Evolutionary conservation across 1,140 invertebrate species (phyloP).

Genomic region (Drosophila persimilis): DNA sequence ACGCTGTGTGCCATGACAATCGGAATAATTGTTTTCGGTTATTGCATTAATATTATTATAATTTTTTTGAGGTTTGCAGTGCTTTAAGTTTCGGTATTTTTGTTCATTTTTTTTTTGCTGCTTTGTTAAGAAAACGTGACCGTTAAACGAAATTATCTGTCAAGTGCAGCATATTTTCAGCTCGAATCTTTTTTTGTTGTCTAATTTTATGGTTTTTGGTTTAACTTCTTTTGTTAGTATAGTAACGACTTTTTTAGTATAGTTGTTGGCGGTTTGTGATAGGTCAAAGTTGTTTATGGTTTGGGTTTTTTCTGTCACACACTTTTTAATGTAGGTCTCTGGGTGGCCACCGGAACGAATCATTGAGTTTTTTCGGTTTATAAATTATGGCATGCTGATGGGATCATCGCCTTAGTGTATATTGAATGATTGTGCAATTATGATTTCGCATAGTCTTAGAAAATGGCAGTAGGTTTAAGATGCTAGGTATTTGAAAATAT

Average conservation of each 20-base stretch:
- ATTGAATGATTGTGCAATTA: too few species aligned
- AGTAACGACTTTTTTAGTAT: conserved; percentile 10
- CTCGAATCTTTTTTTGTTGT: conserved; percentile 31
- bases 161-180: conserved; percentile 21
- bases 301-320: conserved; percentile 33
- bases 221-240: conserved; percentile 29
- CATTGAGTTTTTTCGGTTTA: conserved; percentile 42
- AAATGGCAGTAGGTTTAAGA: too few species aligned
- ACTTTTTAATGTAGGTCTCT: conserved; percentile 19
- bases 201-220: conserved; percentile 16
- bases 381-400: conserved; percentile 19
- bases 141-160: conserved; percentile 70
- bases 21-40: conserved; percentile 9
- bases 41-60: conserved; percentile 47
- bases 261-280: conserved; percentile 43
- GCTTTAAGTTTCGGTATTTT: conserved; percentile 18
- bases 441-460: too few species aligned
- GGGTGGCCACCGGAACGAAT: conserved; percentile 44
- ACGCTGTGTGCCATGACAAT: conserved; percentile 26
- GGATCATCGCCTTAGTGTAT: background rate
- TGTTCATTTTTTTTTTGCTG: conserved; percentile 17
- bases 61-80: conserved; percentile 25
- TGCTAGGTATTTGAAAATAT: too few species aligned
- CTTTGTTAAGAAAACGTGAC: conserved; percentile 67
- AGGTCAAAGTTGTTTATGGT: conserved; percentile 61